Evolutionary conservation across 2,113 vertebrate genomes (phyloP).

Genomic region (Corythoichthys haematopterus): DNA sequence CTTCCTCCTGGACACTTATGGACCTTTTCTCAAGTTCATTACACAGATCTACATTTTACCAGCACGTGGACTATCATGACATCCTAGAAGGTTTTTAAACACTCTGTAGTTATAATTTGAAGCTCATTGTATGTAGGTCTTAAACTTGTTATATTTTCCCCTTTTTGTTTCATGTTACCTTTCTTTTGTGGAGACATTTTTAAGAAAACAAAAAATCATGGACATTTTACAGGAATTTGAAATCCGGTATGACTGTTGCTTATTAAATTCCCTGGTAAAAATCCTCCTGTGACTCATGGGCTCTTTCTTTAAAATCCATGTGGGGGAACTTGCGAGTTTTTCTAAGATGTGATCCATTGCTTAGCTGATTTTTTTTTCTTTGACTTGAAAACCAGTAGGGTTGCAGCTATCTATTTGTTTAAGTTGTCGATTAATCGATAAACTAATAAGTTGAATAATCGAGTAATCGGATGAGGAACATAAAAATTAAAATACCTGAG

Average conservation of each 20-base stretch:
- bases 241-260: slow-evolving; percentile 68
- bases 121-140: slow-evolving; percentile 68
- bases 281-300: slow-evolving; percentile 51
- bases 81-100: slow-evolving; percentile 60
- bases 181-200: slow-evolving; percentile 80
- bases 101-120: slow-evolving; percentile 61
- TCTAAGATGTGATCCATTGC: too few relatives aligned
- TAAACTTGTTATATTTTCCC: slow-evolving; percentile 55
- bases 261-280: slow-evolving; percentile 75
- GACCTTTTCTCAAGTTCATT: slow-evolving; percentile 61
- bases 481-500: too few relatives aligned
- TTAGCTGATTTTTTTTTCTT: too few relatives aligned
- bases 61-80: slow-evolving; percentile 39
- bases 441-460: too few relatives aligned
- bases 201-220: slow-evolving; percentile 65
- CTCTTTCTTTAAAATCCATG: slow-evolving; percentile 38
- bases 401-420: too few relatives aligned
- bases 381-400: too few relatives aligned
- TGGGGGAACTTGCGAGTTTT: slow-evolving; percentile 3
- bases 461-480: too few relatives aligned
- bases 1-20: slow-evolving; percentile 67
- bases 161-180: slow-evolving; percentile 71
- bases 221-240: slow-evolving; percentile 73
- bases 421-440: too few relatives aligned
- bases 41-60: slow-evolving; percentile 19